A percentile compares a stretch with the other conserved stretches of the same genome.
These are phyloP conservation scores for Aricia agestis DNA, from an alignment of 1,140 invertebrate species.

Conservation along the genomic window DNA sequence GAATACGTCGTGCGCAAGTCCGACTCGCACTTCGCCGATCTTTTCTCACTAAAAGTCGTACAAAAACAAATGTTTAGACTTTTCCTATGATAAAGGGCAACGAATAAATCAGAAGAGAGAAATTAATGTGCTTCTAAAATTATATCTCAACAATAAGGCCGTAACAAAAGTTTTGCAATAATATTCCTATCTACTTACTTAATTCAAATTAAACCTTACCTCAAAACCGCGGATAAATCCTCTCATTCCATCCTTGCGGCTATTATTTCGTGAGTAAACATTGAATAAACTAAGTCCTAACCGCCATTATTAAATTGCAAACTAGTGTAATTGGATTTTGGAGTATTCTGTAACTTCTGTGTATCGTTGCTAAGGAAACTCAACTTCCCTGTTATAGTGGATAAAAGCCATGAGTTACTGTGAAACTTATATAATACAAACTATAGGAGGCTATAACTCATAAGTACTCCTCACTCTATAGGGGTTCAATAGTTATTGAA, in stretches of 20 bases:
- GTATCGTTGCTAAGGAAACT: neutral
- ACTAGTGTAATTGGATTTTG: conserved; percentile 1
- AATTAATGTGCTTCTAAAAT: too few species aligned
- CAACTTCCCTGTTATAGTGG: neutral
- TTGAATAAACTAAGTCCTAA: neutral
- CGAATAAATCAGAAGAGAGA: too few species aligned
- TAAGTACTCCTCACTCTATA: too few species aligned
- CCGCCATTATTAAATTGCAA: neutral
- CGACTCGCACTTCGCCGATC: too few species aligned
- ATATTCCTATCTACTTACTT: too few species aligned
- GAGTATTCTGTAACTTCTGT: neutral
- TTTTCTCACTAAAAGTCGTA: too few species aligned
- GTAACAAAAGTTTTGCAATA: too few species aligned
- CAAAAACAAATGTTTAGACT: too few species aligned
- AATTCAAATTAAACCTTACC: neutral
- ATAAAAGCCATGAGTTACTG: neutral
- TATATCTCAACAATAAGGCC: too few species aligned
- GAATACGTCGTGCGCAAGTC: too few species aligned
- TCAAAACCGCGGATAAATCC: neutral
- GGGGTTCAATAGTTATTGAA: too few species aligned
- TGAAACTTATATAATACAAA: neutral
- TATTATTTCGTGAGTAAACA: neutral
- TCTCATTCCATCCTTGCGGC: neutral
- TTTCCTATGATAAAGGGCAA: too few species aligned
- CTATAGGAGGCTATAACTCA: neutral